Evolutionary conservation across 2,888 invertebrate species (phyloP).

Genomic region (Xestia sexstrigata): DNA sequence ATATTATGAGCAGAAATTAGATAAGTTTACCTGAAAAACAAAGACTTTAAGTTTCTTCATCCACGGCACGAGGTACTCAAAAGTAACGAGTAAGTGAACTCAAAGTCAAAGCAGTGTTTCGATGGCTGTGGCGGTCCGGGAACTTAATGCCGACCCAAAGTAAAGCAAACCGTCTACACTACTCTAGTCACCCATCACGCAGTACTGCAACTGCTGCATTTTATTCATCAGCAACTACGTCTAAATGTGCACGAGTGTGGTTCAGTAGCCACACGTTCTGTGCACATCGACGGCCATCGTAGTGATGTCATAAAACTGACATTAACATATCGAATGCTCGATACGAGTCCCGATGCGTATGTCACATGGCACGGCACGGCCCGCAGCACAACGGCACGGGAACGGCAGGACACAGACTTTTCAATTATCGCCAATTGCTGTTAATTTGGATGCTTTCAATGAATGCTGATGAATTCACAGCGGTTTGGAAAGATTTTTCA

Average conservation of each 20-base stretch:
- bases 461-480: conserved; percentile 58
- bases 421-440: conserved; percentile 68
- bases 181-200: neutral
- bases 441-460: conserved; percentile 68
- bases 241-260: conserved; percentile 1
- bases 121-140: neutral
- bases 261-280: conserved; percentile 4
- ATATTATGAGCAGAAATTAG: neutral
- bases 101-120: neutral
- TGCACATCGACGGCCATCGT: conserved; percentile 6
- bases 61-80: neutral
- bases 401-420: conserved; percentile 35
- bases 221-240: conserved; percentile 27
- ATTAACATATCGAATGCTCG: conserved; percentile 42
- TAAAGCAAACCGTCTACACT: neutral
- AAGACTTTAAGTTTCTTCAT: neutral
- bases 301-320: conserved; percentile 42
- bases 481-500: conserved; percentile 44
- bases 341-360: conserved; percentile 5
- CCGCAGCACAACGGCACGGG: neutral
- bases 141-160: neutral
- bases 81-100: neutral
- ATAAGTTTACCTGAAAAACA: no score
- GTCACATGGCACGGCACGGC: conserved; percentile 1
- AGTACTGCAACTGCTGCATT: conserved; percentile 10